phyloP scores from a whole-genome alignment of 2,113 vertebrate genomes.

The Pionites leucogaster region DNA sequence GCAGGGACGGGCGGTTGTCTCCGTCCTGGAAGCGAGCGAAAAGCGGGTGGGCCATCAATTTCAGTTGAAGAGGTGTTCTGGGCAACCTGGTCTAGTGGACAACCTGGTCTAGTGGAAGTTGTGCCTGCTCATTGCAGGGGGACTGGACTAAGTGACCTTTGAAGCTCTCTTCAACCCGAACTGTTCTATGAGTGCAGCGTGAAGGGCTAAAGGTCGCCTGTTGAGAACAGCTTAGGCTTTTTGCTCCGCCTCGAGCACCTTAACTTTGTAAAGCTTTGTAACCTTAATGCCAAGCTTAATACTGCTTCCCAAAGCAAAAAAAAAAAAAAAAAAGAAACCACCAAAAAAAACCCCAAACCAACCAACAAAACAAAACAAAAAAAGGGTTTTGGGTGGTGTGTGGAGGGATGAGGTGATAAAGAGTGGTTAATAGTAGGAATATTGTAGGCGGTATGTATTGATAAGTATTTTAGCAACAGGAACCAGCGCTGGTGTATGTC shows the following conservation, averaged over 20 bases:
- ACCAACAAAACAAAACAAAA: too few species aligned
- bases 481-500: fast-evolving
- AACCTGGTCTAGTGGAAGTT: neutral
- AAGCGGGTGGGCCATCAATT: neutral
- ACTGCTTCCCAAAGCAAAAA: fast-evolving
- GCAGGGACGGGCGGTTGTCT: neutral
- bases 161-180: neutral
- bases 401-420: neutral
- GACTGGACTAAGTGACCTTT: neutral
- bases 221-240: fast-evolving
- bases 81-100: neutral
- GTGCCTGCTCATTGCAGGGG: neutral
- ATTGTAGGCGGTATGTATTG: fast-evolving
- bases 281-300: fast-evolving
- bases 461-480: neutral
- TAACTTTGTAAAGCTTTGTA: too few species aligned
- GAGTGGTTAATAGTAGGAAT: neutral
- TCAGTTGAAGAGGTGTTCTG: neutral
- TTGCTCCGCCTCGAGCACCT: fast-evolving
- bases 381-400: too few species aligned
- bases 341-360: too few species aligned
- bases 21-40: fast-evolving
- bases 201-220: fast-evolving
- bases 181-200: fast-evolving
- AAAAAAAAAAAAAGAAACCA: too few species aligned